Percentiles rank a stretch among this genome's conserved stretches.
phyloP scores from a whole-genome alignment of 2,888 invertebrate species.

The Lomographa bimaculata region DNA sequence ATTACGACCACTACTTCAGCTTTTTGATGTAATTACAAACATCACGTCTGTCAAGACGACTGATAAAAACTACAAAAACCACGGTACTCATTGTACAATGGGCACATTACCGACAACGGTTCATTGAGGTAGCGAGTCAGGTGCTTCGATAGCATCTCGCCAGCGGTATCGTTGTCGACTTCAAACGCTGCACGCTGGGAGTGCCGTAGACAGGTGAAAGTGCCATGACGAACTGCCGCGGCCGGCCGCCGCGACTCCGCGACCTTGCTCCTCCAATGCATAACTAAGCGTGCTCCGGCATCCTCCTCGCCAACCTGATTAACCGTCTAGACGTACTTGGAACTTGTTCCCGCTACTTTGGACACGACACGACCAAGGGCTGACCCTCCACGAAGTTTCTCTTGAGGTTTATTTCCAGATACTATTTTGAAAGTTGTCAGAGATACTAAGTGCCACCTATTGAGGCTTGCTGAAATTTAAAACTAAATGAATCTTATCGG shows the following conservation, averaged over 20 bases:
- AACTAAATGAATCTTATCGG: conserved; percentile 1
- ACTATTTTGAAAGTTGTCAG: conserved; percentile 24
- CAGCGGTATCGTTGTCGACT: conserved; percentile 13
- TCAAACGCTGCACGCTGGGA: conserved; percentile 32
- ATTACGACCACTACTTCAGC: conserved; percentile 15
- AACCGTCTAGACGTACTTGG: conserved; percentile 29
- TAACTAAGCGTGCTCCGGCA: conserved; percentile 39
- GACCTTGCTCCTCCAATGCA: conserved; percentile 41
- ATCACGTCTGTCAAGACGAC: conserved; percentile 13
- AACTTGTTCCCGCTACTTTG: conserved; percentile 20
- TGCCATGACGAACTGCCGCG: conserved; percentile 45
- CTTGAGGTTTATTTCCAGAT: conserved; percentile 9
- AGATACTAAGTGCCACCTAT: conserved; percentile 7
- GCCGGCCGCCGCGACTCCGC: conserved; percentile 64
- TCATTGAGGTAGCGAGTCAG: conserved; percentile 12
- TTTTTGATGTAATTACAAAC: conserved; percentile 14
- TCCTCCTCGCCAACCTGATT: conserved; percentile 31
- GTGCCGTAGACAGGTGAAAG: conserved; percentile 63
- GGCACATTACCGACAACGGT: conserved; percentile 17
- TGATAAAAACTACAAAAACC: conserved; percentile 15
- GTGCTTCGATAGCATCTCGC: conserved; percentile 22
- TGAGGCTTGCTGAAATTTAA: conserved; percentile 3
- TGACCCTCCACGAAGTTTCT: conserved; percentile 24
- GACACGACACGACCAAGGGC: conserved; percentile 12
- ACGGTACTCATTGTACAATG: conserved; percentile 14